Conservation (phyloP, 2,113 vertebrate species). For the Bungarus multicinctus region DNA sequence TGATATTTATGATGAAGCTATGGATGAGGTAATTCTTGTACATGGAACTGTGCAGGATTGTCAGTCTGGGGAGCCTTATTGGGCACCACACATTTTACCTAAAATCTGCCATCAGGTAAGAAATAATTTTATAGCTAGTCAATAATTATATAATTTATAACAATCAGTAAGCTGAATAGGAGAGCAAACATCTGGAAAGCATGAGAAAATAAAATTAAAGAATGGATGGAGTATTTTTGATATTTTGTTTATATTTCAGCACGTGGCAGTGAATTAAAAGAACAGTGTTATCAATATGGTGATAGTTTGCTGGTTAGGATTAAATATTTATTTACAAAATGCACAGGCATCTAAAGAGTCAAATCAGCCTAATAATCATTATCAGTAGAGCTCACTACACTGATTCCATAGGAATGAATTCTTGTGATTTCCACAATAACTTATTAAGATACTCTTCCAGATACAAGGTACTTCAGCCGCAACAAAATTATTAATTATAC, state of each 20-base stretch:
- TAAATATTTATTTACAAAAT: not conserved
- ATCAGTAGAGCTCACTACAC: not conserved
- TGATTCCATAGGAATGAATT: not conserved
- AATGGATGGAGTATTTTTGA: not conserved
- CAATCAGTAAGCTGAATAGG: not conserved
- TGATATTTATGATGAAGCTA: conserved; percentile 58
- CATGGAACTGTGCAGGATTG: conserved; percentile 62
- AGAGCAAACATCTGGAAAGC: not conserved
- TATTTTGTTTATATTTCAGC: not conserved
- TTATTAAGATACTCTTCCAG: conserved; percentile 37
- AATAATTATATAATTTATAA: not conserved
- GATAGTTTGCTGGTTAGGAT: not conserved
- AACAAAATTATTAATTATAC: conserved; percentile 57
- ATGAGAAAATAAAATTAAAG: not conserved
- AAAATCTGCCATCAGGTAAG: conserved; percentile 65
- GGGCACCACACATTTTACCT: conserved; percentile 61
- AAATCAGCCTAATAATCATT: not conserved
- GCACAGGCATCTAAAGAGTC: not conserved
- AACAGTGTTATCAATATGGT: not conserved
- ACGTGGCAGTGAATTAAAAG: not conserved
- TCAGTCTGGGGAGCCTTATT: conserved; percentile 51
- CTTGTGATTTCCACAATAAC: not conserved
- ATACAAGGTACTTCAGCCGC: conserved; percentile 50
- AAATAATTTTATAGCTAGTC: not conserved
- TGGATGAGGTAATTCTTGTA: conserved; percentile 62